phyloP scores from a whole-genome alignment of 2,888 invertebrate species.

The Ophioninae sp. region DNA sequence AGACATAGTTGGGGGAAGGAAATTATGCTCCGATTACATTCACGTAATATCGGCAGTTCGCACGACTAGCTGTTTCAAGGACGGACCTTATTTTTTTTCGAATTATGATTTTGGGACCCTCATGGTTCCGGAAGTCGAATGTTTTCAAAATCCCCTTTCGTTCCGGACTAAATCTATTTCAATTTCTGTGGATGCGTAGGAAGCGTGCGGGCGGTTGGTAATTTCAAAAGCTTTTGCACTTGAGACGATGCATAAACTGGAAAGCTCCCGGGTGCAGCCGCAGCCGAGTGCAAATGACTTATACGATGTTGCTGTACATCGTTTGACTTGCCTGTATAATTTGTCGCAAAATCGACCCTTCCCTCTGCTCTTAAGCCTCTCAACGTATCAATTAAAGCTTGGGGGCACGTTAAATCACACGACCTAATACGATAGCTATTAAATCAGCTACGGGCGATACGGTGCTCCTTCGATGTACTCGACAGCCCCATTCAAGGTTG shows the following conservation, averaged over 20 bases:
- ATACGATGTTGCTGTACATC: conserved; percentile 6
- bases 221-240: conserved; percentile 42
- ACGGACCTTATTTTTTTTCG: too few species aligned
- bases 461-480: neutral
- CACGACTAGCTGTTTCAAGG: too few species aligned
- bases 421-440: neutral
- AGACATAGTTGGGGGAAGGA: too few species aligned
- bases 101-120: too few species aligned
- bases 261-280: conserved; percentile 27
- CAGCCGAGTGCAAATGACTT: conserved; percentile 49
- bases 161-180: too few species aligned
- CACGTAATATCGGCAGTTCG: too few species aligned
- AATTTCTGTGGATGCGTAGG: too few species aligned
- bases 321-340: conserved; percentile 32
- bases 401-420: conserved; percentile 1
- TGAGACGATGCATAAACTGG: conserved; percentile 3
- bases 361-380: neutral
- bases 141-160: too few species aligned
- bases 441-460: neutral
- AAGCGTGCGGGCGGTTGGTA: neutral
- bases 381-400: conserved; percentile 11
- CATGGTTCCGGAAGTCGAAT: too few species aligned
- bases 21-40: too few species aligned
- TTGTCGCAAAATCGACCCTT: conserved; percentile 35
- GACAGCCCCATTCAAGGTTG: too few species aligned